A percentile compares a stretch with the other conserved stretches of the same genome.
Conservation (phyloP, 1,140 invertebrate species). For the Musca vetustissima region DNA sequence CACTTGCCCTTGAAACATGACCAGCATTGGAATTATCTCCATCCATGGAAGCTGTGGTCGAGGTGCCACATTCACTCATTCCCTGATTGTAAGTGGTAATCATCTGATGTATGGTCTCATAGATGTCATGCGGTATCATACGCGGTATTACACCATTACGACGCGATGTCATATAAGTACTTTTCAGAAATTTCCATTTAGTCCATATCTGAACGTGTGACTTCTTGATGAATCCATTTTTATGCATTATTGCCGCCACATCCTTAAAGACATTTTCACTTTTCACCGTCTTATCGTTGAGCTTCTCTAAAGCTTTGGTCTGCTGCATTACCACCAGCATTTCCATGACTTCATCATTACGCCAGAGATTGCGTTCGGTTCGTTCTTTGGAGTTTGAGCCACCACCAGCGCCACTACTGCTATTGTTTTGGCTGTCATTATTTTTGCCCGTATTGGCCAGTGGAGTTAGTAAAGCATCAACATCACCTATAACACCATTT, state of each 20-base stretch:
- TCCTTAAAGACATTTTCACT: conserved; percentile 47
- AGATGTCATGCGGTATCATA: conserved; percentile 47
- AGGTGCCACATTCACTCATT: background rate
- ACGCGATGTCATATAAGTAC: conserved; percentile 49
- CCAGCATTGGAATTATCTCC: conserved; percentile 24
- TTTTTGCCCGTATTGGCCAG: conserved; percentile 25
- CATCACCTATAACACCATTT: conserved; percentile 45
- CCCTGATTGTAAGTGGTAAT: conserved; percentile 23
- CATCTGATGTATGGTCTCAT: conserved; percentile 44
- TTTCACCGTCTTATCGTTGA: conserved; percentile 46
- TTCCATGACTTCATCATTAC: conserved; percentile 47
- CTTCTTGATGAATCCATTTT: conserved; percentile 46
- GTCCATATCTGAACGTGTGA: conserved; percentile 52
- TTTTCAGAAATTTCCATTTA: conserved; percentile 54
- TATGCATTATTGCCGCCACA: conserved; percentile 45
- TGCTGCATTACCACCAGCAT: conserved; percentile 48
- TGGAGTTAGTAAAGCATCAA: conserved; percentile 45
- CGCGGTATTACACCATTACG: conserved; percentile 41
- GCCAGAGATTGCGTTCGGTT: conserved; percentile 50
- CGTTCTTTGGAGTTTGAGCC: conserved; percentile 1
- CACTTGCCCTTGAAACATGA: background rate
- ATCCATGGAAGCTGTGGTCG: conserved; percentile 23
- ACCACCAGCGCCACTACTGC: conserved; percentile 26
- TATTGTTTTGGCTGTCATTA: no score
- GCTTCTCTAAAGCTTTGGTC: conserved; percentile 43